phyloP scores from a whole-genome alignment of 2,113 vertebrate species.

The Toxostoma redivivum region DNA sequence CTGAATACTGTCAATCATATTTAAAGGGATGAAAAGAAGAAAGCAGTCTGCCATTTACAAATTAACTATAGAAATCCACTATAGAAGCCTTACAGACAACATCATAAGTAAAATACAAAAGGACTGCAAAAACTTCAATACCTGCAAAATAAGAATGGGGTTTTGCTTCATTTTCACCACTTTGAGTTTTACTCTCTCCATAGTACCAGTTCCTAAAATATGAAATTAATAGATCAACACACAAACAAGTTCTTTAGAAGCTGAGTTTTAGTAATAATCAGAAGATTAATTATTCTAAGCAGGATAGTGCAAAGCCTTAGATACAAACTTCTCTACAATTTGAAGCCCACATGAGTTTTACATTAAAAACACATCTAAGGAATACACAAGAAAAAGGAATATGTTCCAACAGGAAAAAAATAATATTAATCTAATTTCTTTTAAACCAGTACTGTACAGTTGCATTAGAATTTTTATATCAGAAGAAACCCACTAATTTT shows the following conservation, averaged over 20 bases:
- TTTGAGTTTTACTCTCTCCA: not conserved
- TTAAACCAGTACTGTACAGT: not conserved
- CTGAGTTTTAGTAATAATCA: not conserved
- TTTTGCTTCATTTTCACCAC: not conserved
- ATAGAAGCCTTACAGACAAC: not conserved
- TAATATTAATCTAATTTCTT: not conserved
- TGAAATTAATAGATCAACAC: not conserved
- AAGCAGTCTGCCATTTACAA: not conserved
- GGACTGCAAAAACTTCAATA: not conserved
- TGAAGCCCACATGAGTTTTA: not conserved
- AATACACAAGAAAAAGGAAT: not conserved
- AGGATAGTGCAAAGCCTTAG: not conserved
- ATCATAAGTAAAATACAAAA: not conserved
- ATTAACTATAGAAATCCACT: not conserved
- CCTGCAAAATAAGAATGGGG: slow-evolving; percentile 11
- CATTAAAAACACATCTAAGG: not conserved
- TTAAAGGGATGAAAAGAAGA: not conserved
- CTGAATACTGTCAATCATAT: not conserved
- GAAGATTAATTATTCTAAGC: not conserved
- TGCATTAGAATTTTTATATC: not conserved
- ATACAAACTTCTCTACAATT: not conserved
- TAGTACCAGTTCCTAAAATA: slow-evolving; percentile 35
- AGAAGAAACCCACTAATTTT: not conserved
- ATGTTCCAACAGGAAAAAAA: not conserved
- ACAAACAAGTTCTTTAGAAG: not conserved